Evolutionary conservation across 37 sponge, comb jelly and placozoan species (phyloP).

Genomic region (Halichondria panicea): DNA sequence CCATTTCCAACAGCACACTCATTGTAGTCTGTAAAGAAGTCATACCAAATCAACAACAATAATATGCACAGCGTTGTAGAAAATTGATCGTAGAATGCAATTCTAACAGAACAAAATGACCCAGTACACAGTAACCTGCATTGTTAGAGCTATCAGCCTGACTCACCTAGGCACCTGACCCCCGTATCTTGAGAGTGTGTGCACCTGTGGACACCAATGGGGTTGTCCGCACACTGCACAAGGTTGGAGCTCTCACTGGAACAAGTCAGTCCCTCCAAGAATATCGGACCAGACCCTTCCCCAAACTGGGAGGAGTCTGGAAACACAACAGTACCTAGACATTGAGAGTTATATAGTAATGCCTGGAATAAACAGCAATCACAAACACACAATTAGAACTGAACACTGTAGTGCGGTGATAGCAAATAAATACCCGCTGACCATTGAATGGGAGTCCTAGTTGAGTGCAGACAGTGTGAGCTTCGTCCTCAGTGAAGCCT

Average conservation of each 20-base stretch:
- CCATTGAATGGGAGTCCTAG: slow-evolving; percentile 18
- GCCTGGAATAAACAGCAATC: too few relatives aligned
- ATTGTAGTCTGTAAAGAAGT: slow-evolving; percentile 58
- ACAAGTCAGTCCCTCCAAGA: background rate
- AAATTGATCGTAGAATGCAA: too few relatives aligned
- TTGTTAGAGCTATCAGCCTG: too few relatives aligned
- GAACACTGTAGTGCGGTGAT: too few relatives aligned
- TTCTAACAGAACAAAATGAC: too few relatives aligned
- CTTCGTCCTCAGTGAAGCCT: slow-evolving; percentile 5
- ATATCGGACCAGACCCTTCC: background rate
- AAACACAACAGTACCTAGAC: too few relatives aligned
- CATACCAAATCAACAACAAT: too few relatives aligned
- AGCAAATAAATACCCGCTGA: background rate
- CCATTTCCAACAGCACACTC: slow-evolving; percentile 48
- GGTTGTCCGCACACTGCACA: background rate
- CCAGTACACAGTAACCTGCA: too few relatives aligned
- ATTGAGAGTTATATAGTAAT: too few relatives aligned
- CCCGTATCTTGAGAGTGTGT: slow-evolving; percentile 19
- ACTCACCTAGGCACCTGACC: slow-evolving; percentile 9
- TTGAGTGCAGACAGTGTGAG: slow-evolving; percentile 6
- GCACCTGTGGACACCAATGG: slow-evolving; percentile 5
- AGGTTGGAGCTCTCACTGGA: background rate
- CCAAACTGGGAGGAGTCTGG: background rate
- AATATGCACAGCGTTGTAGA: too few relatives aligned
- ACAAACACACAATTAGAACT: too few relatives aligned